Conservation (phyloP, 2,797 vertebrate genomes). For the Neoniphon sammara region DNA sequence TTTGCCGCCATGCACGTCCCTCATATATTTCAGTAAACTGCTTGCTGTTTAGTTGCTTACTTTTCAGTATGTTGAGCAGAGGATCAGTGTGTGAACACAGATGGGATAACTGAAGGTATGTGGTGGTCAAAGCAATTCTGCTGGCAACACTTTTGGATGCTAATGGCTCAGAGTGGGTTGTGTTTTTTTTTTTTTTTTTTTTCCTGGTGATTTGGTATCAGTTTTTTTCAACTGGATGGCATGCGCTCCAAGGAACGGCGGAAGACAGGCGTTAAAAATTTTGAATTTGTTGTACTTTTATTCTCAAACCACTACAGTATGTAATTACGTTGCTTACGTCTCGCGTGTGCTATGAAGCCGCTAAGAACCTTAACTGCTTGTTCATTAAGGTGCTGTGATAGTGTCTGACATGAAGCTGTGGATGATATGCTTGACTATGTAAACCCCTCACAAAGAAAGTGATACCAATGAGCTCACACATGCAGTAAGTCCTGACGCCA, state of each 20-base stretch:
- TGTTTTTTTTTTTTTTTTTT: conserved; percentile 23
- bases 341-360: conserved; percentile 28
- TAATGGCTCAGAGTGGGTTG: conserved; percentile 30
- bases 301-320: conserved; percentile 52
- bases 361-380: conserved; percentile 41
- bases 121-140: conserved; percentile 36
- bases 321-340: conserved; percentile 56
- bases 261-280: conserved; percentile 25
- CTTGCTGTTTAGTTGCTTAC: neutral
- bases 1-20: conserved; percentile 10
- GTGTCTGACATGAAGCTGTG: conserved; percentile 28
- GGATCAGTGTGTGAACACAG: conserved; percentile 7
- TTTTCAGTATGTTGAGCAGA: conserved; percentile 8
- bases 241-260: conserved; percentile 3
- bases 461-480: neutral
- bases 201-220: conserved; percentile 3
- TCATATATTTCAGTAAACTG: conserved; percentile 5
- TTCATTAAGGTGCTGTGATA: conserved; percentile 52
- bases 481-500: neutral
- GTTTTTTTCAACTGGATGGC: conserved; percentile 28
- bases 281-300: conserved; percentile 13
- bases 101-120: conserved; percentile 24
- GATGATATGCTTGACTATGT: conserved; percentile 31
- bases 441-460: conserved; percentile 29
- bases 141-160: conserved; percentile 35